Evolutionary conservation across 2,888 invertebrate species (phyloP).

Genomic region (Suillia variegata): DNA sequence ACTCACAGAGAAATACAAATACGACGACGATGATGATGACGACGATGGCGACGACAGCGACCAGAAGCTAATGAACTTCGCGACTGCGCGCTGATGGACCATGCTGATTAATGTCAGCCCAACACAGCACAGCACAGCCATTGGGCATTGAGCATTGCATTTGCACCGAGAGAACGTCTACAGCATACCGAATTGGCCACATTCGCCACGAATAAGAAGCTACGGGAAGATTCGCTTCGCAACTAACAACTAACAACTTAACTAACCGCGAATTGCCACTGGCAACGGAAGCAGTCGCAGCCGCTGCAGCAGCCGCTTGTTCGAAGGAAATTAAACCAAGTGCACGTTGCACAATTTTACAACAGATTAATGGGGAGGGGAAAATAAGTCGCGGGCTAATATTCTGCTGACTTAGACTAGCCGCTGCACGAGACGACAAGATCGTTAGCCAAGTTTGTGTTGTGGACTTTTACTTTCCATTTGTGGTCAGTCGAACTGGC

Average conservation of each 20-base stretch:
- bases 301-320: not conserved
- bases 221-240: not conserved
- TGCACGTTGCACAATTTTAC: not conserved
- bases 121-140: not conserved
- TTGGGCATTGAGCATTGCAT: no score
- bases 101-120: conserved; percentile 41
- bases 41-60: conserved; percentile 36
- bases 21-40: no score
- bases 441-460: conserved; percentile 2
- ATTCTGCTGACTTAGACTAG: conserved; percentile 6
- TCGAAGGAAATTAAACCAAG: not conserved
- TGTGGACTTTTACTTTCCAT: conserved; percentile 27
- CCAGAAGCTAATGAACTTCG: conserved; percentile 52
- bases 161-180: no score
- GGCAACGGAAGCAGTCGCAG: not conserved
- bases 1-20: conserved; percentile 29
- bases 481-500: conserved; percentile 17
- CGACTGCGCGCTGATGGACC: conserved; percentile 46
- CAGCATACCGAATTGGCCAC: conserved; percentile 20
- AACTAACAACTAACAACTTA: not conserved
- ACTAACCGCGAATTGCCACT: conserved; percentile 6
- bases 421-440: not conserved
- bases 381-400: not conserved
- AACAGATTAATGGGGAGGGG: conserved; percentile 12
- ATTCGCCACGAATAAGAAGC: not conserved